Base-by-base conservation (phyloP, 2,888 invertebrate species). In the Yponomeuta plumbellus region DNA sequence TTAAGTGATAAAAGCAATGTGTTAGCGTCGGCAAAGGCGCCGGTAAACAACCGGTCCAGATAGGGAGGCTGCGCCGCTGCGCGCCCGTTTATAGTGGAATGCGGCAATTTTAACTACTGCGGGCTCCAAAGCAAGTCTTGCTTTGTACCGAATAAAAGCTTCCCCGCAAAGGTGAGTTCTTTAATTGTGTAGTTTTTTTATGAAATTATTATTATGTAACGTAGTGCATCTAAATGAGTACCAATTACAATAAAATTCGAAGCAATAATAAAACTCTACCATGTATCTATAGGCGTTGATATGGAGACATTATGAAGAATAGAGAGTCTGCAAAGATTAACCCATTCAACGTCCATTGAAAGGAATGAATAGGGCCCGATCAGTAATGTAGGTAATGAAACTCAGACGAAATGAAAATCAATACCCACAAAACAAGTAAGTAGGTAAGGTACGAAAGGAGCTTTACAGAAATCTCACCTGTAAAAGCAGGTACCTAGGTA, bases 21-120 rank as follows among this genome's bases (percentile, higher is more conserved):
- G 70, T 72, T 69, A 73, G 74, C 70, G 68, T 70, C 70, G 67
- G 69, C 74, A 69, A 72, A 70, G 71, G 73, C 73, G 72, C 76
- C 74, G 75, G 77, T 78, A 76, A 78, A 76, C 84, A 83, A 86
- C 86, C 86, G 87, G 86, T 86, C 87, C 85, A 82, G 83, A 84
- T 81, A 82, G 83, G 85, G 87, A 88, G 81, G 86, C 86, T 88
- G 88, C 86, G 86, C 80, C 83, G 84, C 83, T 84, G 81, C 82
- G 83, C 86, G 86, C 87, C 85, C 81, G 85, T 80, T 68, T 85
- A 85, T 85, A 84, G 83, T 83, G 90, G 90, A 91, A 91, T 91
- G 90, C 90, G 88, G 90, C 85, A 89, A 89, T 88, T 89, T 90
- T 89, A 89, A 88, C 89, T 87, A 88, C 88, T 88, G 88, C 89